Conservation (phyloP, 2,888 invertebrate species). For the Nudaria mundana region DNA sequence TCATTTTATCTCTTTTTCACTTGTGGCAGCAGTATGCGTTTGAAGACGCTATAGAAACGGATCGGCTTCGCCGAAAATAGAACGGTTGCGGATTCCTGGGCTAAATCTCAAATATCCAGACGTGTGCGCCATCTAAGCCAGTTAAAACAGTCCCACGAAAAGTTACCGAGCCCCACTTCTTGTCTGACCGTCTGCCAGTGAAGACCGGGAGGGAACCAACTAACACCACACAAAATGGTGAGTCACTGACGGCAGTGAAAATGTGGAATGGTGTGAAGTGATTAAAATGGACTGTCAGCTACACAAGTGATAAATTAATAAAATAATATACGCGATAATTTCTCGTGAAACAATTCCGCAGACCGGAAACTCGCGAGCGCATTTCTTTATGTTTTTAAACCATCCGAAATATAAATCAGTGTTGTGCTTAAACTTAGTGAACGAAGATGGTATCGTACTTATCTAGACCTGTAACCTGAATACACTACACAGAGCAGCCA, state of each 20-base stretch:
- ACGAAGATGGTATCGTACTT: constrained; percentile 57
- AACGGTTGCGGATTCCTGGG: constrained; percentile 80
- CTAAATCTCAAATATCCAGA: constrained; percentile 84
- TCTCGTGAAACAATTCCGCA: constrained; percentile 56
- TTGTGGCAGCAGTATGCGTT: constrained; percentile 32
- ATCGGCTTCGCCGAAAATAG: constrained; percentile 75
- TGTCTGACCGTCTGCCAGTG: constrained; percentile 88
- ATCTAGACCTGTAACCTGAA: constrained; percentile 34
- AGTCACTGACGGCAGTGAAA: constrained; percentile 76
- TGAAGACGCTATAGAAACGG: constrained; percentile 56
- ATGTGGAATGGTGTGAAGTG: constrained; percentile 74
- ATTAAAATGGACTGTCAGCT: constrained; percentile 59
- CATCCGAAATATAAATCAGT: constrained; percentile 47
- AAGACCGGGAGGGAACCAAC: constrained; percentile 84
- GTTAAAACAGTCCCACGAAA: constrained; percentile 87
- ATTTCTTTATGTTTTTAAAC: constrained; percentile 35
- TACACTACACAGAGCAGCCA: constrained; percentile 47
- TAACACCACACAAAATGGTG: constrained; percentile 86
- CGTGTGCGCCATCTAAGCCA: constrained; percentile 86
- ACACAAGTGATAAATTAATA: constrained; percentile 59
- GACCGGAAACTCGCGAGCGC: constrained; percentile 66
- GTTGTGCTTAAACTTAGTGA: constrained; percentile 62
- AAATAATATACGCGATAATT: too few species aligned
- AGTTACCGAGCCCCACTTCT: constrained; percentile 88
- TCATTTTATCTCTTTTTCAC: constrained; percentile 58